These are phyloP conservation scores for Poeciliopsis infans DNA, from an alignment of 2,797 vertebrate species.

Conservation along the genomic window DNA sequence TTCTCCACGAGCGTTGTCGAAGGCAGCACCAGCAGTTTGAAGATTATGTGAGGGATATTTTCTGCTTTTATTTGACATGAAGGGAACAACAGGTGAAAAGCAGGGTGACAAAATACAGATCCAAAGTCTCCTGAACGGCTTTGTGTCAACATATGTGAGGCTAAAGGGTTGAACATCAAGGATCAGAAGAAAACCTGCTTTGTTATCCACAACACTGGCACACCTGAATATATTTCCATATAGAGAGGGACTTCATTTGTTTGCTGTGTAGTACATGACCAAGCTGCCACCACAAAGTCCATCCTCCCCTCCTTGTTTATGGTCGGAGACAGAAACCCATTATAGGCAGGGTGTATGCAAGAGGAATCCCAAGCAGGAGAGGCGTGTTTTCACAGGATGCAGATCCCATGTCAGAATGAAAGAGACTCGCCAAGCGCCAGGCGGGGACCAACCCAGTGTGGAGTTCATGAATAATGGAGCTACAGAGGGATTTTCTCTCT, in stretches of 20 bases:
- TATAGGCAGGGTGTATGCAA: constrained; percentile 36
- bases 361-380: constrained; percentile 36
- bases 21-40: constrained; percentile 23
- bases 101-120: constrained; percentile 6
- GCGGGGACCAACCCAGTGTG: constrained; percentile 9
- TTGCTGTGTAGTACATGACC: constrained; percentile 36
- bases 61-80: constrained; percentile 8
- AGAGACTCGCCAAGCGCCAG: constrained; percentile 7
- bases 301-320: constrained; percentile 41
- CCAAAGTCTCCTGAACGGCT: constrained; percentile 5
- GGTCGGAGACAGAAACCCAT: constrained; percentile 53
- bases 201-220: constrained; percentile 16
- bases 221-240: constrained; percentile 64
- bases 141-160: not conserved
- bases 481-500: constrained; percentile 5
- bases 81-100: constrained; percentile 6
- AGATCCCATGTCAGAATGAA: constrained; percentile 27
- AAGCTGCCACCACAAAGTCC: constrained; percentile 26
- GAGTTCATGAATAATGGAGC: constrained; percentile 45
- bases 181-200: constrained; percentile 14
- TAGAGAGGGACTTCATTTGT: constrained; percentile 47
- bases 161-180: not conserved
- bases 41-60: constrained; percentile 22
- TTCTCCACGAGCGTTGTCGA: constrained; percentile 1
- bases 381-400: constrained; percentile 33